Percentiles rank a stretch among this genome's conserved stretches.
phyloP scores from a whole-genome alignment of 2,113 vertebrate genomes.

The Erythrocebus patas region DNA sequence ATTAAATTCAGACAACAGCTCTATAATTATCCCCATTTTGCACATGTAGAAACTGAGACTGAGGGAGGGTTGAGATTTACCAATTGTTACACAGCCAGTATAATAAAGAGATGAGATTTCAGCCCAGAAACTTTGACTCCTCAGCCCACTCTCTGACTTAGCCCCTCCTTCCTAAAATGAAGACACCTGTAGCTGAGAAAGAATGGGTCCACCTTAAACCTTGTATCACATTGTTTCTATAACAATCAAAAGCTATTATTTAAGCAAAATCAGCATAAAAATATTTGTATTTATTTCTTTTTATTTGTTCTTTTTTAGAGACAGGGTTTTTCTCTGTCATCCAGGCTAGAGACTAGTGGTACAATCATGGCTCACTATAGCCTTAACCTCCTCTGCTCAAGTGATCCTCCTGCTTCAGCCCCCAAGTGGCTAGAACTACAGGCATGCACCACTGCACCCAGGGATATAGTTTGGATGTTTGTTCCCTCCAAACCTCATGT shows the following conservation, averaged over 20 bases:
- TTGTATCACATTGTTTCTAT: background rate
- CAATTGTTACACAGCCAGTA: background rate
- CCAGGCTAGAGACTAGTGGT: too few relatives aligned
- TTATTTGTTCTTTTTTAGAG: too few relatives aligned
- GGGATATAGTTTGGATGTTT: too few relatives aligned
- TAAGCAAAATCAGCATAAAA: slow-evolving; percentile 24
- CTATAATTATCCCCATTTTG: background rate
- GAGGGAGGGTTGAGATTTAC: background rate
- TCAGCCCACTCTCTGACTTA: background rate
- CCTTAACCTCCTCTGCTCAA: too few relatives aligned
- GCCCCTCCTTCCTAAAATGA: background rate
- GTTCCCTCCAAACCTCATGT: too few relatives aligned
- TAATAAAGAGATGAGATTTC: background rate
- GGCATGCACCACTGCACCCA: too few relatives aligned
- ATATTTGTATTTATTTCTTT: too few relatives aligned
- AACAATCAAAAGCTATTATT: slow-evolving; percentile 5
- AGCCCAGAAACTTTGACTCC: background rate
- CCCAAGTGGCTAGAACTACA: too few relatives aligned
- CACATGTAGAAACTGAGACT: background rate
- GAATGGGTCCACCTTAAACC: background rate
- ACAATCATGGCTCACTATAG: too few relatives aligned
- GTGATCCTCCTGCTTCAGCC: too few relatives aligned
- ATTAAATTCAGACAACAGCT: background rate
- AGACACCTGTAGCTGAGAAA: background rate
- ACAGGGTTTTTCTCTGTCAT: too few relatives aligned